Evolutionary conservation across 2,888 invertebrate species (phyloP), one percentile per base, ranked within the genome.

Genomic region (Epinotia brunnichana): DNA sequence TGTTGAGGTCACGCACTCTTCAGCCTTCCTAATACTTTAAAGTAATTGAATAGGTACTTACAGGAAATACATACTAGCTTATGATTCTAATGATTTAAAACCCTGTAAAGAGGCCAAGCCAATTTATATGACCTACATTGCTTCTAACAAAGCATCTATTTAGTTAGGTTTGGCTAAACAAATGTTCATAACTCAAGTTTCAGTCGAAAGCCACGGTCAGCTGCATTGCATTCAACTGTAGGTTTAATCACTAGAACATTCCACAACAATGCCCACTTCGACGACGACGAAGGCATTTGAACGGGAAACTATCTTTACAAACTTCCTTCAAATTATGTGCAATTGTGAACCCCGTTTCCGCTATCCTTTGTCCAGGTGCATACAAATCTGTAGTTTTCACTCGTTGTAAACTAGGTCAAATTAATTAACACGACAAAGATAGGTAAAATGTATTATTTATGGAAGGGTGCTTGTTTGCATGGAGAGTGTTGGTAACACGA

Each of bases 391-490:
- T 21, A 51, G 63, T 59, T 90, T 90, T 90, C 87, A 84, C 87
- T 86, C 86, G 79, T 79, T 78, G 68, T 80, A 78, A 86, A 86
- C 84, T 86, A 81, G 85, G 87, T 80, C 87, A 89, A 85, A 88
- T 88, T 87, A 88, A 90, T 91, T 90, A 91, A 80, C 90, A 90
- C 90, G 81, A 91, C 90, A 90, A 90, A 88, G 81, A 76, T 77
- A 73, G 74, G 83, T 90, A 82, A 87, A 87, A 89, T 90, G 80
- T 82, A 88, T 90, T 88, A 90, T 90, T 91, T 88, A 91, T 87
- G 75, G 74, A 74, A 74, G 83, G 85, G 84, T 85, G 84, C 76
- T 56, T 71, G 60, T 77, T 69, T 69, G 39, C 24, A 69, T 76
- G 70, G 72, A 75, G 76, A 74, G 70, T 60, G 64, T 70, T 51